Evolutionary conservation across 2,797 vertebrate genomes (phyloP).

Genomic region (Siniperca undulata): DNA sequence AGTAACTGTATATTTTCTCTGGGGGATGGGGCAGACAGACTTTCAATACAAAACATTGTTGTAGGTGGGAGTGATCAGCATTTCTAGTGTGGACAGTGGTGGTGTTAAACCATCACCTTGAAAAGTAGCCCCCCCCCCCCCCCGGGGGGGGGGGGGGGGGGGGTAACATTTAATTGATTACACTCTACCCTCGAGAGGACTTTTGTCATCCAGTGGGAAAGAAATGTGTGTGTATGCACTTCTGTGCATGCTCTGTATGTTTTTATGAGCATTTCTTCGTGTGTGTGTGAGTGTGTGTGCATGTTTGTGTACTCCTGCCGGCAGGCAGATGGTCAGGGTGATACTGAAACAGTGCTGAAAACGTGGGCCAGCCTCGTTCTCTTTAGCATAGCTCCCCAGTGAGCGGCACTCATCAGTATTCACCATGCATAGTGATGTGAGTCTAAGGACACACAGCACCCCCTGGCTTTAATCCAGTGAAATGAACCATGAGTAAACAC

Average conservation of each 20-base stretch:
- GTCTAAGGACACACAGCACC: constrained; percentile 82
- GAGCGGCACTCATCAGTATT: constrained; percentile 80
- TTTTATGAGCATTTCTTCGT: constrained; percentile 37
- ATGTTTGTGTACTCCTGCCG: constrained; percentile 62
- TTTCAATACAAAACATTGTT: constrained; percentile 19
- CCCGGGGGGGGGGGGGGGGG: no score
- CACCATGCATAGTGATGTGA: constrained; percentile 58
- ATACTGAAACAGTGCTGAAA: constrained; percentile 77
- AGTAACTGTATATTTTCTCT: constrained; percentile 19
- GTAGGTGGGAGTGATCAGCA: constrained; percentile 36
- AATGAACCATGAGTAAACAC: constrained; percentile 69
- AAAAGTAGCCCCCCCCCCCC: constrained; percentile 65
- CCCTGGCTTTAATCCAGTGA: constrained; percentile 79
- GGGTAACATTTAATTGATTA: constrained; percentile 80
- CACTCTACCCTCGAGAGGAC: constrained; percentile 63
- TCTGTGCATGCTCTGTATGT: constrained; percentile 37
- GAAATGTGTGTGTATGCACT: constrained; percentile 30
- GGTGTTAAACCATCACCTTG: constrained; percentile 62
- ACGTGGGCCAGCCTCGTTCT: constrained; percentile 72
- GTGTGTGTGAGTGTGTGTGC: constrained; percentile 29
- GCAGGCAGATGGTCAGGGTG: constrained; percentile 80
- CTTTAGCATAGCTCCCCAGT: constrained; percentile 75
- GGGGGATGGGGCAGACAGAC: constrained; percentile 19
- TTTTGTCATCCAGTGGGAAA: constrained; percentile 67
- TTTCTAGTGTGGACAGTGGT: constrained; percentile 7